Evolutionary conservation across 1,140 invertebrate species (phyloP).

Genomic region (Drosophila mayri): DNA sequence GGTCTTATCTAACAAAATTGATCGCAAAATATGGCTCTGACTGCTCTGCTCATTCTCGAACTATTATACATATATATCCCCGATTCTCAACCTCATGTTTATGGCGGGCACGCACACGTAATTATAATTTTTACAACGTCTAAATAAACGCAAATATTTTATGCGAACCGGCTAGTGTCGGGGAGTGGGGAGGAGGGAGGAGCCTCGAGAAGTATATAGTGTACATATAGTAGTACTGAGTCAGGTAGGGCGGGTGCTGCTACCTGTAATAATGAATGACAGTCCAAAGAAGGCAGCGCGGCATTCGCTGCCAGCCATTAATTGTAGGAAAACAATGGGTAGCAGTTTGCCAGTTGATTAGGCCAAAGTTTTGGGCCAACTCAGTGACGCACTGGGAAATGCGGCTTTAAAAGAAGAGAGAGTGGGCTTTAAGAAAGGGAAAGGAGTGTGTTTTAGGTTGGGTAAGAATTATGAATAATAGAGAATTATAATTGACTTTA

Average conservation of each 20-base stretch:
- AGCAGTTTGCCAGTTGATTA: slow-evolving; percentile 6
- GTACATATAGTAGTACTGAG: slow-evolving; percentile 3
- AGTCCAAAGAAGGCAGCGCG: slow-evolving; percentile 64
- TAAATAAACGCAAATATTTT: slow-evolving; percentile 78
- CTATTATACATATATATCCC: neutral
- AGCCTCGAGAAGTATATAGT: neutral
- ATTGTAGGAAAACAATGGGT: slow-evolving; percentile 48
- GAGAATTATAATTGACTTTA: neutral
- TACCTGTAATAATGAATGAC: slow-evolving; percentile 68
- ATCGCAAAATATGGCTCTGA: slow-evolving; percentile 75
- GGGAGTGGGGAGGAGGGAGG: neutral
- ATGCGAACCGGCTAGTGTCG: slow-evolving; percentile 60
- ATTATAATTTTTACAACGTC: slow-evolving; percentile 84
- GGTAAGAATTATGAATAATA: neutral
- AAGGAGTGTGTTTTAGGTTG: neutral
- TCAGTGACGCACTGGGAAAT: slow-evolving; percentile 22
- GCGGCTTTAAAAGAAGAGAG: neutral
- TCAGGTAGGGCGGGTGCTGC: slow-evolving; percentile 14
- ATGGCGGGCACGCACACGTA: slow-evolving; percentile 73
- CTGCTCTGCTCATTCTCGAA: slow-evolving; percentile 1
- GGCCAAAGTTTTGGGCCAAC: slow-evolving; percentile 1
- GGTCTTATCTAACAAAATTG: slow-evolving; percentile 71
- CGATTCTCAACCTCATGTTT: slow-evolving; percentile 42
- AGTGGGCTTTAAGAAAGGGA: slow-evolving; percentile 6
- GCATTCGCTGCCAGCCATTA: slow-evolving; percentile 37